Base-by-base conservation (phyloP, 2,888 invertebrate species). In the Icerya purchasi region DNA sequence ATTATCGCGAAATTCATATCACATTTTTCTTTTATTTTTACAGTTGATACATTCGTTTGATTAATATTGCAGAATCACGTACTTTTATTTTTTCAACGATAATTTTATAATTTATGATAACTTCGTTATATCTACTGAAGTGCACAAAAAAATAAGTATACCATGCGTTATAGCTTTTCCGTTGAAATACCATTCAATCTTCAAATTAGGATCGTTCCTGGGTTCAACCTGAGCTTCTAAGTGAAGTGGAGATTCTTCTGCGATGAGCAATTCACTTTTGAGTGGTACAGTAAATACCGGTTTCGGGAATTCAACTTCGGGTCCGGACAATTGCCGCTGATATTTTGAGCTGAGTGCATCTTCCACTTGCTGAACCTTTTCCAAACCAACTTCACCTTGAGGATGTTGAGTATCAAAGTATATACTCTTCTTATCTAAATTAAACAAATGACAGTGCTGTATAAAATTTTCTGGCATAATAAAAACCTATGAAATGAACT, bases 211-310 rank as follows among this genome's bases (percentile, higher is more conserved):
- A 76, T 92, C 92, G 69, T 86, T 84, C 69, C 90, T 90, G 0
- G 96, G 96, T 70, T 92, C 90, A 20, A 97, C 88, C 66, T 89
- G 86, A 56, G 89, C 94, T 73, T 97, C 93, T 64, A 98, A 78
- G 72, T 93, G 93, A 55, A 94, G 75, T 1, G 86, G 78, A 72
- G 89, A 84, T 18, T 85, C 82, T 74, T 92, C 91, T 57, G 81
- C 77, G 53, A 91, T 73, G 68, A 79, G 81, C 71, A 88, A 84
- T 72, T 89, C 87, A 18, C 86, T 79, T 67, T 81, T 78, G 62
- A 90, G 76, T 10, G 89, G 90, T 53, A 83, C 82, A 10, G 83
- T 81, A 84, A 90, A 92, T 65, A 86, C 80, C 50, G 92, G 92
- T 70, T 87, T 86, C 23, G 84, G 81, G 72, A 81, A 91, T 64